Evolutionary conservation across 35 echinoderm and acorn worm genomes (phyloP), one percentile per base, ranked within the genome.

Genomic region (Ophiothrix spiculata): DNA sequence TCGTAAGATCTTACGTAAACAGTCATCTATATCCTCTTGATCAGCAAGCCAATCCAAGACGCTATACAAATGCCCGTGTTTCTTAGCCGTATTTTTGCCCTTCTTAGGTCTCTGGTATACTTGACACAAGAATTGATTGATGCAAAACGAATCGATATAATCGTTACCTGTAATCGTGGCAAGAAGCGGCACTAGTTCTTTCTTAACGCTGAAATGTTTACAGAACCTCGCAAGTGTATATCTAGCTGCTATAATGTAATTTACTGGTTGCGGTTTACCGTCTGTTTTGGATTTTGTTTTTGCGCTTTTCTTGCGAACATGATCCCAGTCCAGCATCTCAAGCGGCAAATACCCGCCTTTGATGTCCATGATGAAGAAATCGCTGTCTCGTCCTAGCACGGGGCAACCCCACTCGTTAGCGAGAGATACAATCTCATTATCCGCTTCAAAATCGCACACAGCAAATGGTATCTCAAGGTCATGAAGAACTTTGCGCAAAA

Each of bases 361-460:
- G 39, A 99, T 80, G 46, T 94, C 86, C 89, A 94, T 90, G 56
- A 94, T 56, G 73, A 83, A 99, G 80, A 99, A 94, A 73, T 94
- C 92, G 83, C 96, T 99, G 37, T 99, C 96, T 75, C 86, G 82
- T 21, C 89, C 86, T 15, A 94, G 73, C 1, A 89, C 92, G 35
- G 92, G 82, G 76, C 96, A 93, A 11, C 79, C 32, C 75, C 82
- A 90, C 19, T 45, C 63, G 84, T 99, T 99, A 11, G 92, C 92
- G 21, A 99, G 80, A 0, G 81, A 78, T 32, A 86, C 89, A 39
- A 94, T 92, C 33, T 99, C 96, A 40, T 82, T 80, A 79, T 99
- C 96, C 0, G 96, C 96, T 86, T 99, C 96, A 99, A 99, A 99
- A 64, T 99, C 89, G 88, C 86, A 82, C 36, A 86, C 82, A 36